A percentile compares a stretch with the other conserved stretches of the same genome.
Evolutionary conservation across 2,797 vertebrate genomes (phyloP).

Genomic region (Spea hammondii): DNA sequence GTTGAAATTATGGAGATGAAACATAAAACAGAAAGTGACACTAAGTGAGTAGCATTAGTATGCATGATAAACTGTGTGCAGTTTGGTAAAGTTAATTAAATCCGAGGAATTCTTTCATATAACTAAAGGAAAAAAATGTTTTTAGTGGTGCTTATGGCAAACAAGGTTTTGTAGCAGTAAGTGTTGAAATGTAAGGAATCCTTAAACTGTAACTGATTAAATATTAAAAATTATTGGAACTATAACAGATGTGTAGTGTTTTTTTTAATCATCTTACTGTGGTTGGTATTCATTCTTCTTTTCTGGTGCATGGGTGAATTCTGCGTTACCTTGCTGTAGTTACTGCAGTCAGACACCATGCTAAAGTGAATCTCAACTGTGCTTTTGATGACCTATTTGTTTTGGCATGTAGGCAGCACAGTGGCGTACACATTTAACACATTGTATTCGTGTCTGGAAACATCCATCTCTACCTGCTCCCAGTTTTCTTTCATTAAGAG

Average conservation of each 20-base stretch:
- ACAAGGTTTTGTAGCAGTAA: too few relatives aligned
- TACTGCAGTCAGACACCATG: constrained; percentile 77
- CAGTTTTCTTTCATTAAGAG: too few relatives aligned
- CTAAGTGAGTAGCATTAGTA: constrained; percentile 74
- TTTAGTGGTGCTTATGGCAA: too few relatives aligned
- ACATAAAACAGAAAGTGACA: constrained; percentile 94
- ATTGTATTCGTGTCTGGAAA: too few relatives aligned
- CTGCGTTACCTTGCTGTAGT: constrained; percentile 69
- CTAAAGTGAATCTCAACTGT: constrained; percentile 61
- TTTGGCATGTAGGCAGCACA: neutral
- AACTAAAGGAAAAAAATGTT: too few relatives aligned
- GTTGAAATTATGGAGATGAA: constrained; percentile 99
- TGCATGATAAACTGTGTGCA: neutral
- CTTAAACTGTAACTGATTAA: too few relatives aligned
- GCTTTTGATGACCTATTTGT: constrained; percentile 30
- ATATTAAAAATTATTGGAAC: too few relatives aligned
- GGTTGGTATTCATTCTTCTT: neutral
- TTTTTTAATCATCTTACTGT: neutral
- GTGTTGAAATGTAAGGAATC: too few relatives aligned
- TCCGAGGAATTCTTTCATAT: too few relatives aligned
- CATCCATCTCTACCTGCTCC: too few relatives aligned
- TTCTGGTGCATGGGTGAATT: constrained; percentile 75
- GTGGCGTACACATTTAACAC: neutral
- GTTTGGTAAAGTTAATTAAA: too few relatives aligned
- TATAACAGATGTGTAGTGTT: too few relatives aligned